Evolutionary conservation across 2,888 invertebrate species (phyloP).

Genomic region (Cephus spinipes): DNA sequence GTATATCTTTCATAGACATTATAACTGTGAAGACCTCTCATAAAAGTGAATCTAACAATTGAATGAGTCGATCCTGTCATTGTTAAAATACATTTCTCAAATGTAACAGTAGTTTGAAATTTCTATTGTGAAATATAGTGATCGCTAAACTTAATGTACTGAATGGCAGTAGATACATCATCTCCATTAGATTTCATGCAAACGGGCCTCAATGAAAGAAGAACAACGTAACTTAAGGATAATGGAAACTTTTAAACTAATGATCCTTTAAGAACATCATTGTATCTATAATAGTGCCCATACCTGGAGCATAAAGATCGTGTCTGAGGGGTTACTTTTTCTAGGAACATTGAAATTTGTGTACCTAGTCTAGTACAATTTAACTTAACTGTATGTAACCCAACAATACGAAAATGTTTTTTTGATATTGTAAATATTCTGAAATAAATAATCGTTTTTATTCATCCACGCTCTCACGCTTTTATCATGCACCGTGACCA

Average conservation of each 20-base stretch:
- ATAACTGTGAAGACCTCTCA: not conserved
- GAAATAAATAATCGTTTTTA: conserved; percentile 66
- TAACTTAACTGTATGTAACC: conserved; percentile 51
- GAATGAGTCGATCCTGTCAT: not conserved
- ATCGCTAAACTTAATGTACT: conserved; percentile 5
- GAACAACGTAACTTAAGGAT: conserved; percentile 1
- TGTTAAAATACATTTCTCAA: not conserved
- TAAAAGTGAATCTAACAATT: not conserved
- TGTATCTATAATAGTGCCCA: not conserved
- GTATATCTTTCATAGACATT: not conserved
- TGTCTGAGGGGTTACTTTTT: conserved; percentile 13
- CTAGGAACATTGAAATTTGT: conserved; percentile 42
- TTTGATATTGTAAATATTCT: conserved; percentile 64
- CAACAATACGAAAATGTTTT: conserved; percentile 41
- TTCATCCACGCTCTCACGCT: conserved; percentile 33
- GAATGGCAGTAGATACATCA: not conserved
- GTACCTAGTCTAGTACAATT: conserved; percentile 50
- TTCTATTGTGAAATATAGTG: conserved; percentile 3
- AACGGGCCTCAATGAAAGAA: not conserved
- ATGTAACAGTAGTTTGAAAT: not conserved
- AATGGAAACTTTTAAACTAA: conserved; percentile 7
- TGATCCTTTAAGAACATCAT: not conserved
- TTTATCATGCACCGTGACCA: not conserved
- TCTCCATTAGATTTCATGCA: not conserved
- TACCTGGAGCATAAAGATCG: not conserved